A percentile compares a stretch with the other conserved stretches of the same genome.
These are phyloP conservation scores for Strix occidentalis DNA, from an alignment of 2,797 vertebrate genomes.

Conservation along the genomic window DNA sequence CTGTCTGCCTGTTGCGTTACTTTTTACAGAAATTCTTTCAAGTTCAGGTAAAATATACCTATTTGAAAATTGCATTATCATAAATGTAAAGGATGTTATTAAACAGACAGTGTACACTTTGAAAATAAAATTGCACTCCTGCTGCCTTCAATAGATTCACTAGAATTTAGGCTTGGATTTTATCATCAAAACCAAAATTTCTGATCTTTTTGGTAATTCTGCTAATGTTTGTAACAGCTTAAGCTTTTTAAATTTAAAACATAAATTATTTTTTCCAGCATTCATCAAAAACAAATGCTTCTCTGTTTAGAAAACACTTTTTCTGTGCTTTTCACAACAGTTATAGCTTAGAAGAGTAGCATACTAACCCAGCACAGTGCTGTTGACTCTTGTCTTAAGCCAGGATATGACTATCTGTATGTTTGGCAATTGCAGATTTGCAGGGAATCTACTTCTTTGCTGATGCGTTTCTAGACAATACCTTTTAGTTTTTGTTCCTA, in stretches of 20 bases:
- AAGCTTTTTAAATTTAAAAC: not conserved
- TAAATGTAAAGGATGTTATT: not conserved
- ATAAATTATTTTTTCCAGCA: not conserved
- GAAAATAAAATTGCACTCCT: not conserved
- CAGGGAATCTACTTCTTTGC: not conserved
- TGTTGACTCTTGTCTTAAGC: not conserved
- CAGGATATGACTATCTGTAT: not conserved
- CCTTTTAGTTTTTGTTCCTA: not conserved
- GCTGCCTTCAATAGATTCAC: not conserved
- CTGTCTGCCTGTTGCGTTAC: not conserved
- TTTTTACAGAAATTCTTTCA: not conserved
- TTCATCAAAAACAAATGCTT: not conserved
- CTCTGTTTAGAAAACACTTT: not conserved
- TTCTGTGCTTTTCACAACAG: not conserved
- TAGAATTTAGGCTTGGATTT: not conserved
- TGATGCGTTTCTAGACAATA: not conserved
- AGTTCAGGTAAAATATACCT: not conserved
- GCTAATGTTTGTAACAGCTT: not conserved
- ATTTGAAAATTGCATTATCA: not conserved
- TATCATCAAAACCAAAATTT: not conserved
- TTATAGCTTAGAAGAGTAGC: not conserved
- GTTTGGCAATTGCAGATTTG: not conserved
- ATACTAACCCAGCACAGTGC: not conserved
- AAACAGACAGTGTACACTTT: not conserved
- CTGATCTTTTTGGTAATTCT: not conserved